Base-by-base conservation (phyloP, 2,797 vertebrate genomes). In the Pelodytes ibericus region DNA sequence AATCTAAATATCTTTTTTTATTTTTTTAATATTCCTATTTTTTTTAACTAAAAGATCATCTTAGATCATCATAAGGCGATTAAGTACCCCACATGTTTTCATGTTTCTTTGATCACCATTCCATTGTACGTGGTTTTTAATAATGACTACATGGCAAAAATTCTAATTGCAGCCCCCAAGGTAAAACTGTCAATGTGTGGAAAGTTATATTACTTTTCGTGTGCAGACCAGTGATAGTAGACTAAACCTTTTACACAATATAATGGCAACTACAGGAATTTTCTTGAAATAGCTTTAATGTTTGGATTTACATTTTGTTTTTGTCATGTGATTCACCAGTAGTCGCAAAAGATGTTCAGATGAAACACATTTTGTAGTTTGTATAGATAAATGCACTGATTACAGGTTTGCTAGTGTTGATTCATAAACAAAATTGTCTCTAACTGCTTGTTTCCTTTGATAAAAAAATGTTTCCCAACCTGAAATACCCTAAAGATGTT, bases 221-320 rank as follows among this genome's bases (percentile, higher is more conserved):
- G 58, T 62, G n/a, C n/a, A 62, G n/a, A 62, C 31, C n/a, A 36
- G 18, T 62, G 8, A 36, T 62, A 39, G 39, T 39, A 20, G 60
- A 62, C 15, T 60, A 30, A 27, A 16, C 27, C 39, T 30, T 62
- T 16, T 24, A 2, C 16, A 39, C 30, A 22, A 13, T 62, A 62
- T 13, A 62, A 36, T 16, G 24, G 13, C 26, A 39, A 39, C 24
- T 62, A 36, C 20, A 20, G 22, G 4, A 2, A 4, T 62, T n/a
- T 36, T 31, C 31, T 62, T 62, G 60, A 36, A 36, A 20, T 62
- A 3, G n/a, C 39, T 20, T 10, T n/a, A 13, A 4, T 49, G 44
- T n/a, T 49, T 49, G 8, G 22, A 6, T 22, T 22, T 53, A 3
- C 5, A 53, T 5, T 53, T 22, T 53, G 24, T 53, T 27, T 31